Percentiles rank a stretch among this genome's conserved stretches.
These are phyloP conservation scores for Brachymystax lenok DNA, from an alignment of 2,797 vertebrate species.

Conservation along the genomic window DNA sequence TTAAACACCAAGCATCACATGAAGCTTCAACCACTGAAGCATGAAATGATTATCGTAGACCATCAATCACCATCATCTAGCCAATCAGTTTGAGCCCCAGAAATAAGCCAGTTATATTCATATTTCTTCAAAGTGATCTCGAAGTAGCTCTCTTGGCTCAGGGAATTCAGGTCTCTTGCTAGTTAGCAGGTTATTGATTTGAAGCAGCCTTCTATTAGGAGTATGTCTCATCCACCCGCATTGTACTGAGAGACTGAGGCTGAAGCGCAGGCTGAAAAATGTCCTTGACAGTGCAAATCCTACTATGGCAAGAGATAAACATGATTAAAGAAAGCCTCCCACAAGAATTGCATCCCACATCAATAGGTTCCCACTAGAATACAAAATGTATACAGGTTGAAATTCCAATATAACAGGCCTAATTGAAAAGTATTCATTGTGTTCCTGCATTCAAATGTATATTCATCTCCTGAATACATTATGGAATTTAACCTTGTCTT, in stretches of 20 bases:
- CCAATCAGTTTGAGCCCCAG: conserved; percentile 35
- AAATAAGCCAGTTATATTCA: conserved; percentile 17
- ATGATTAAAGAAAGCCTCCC: too few species aligned
- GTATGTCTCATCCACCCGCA: not conserved
- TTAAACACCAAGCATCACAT: conserved; percentile 53
- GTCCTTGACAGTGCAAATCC: too few species aligned
- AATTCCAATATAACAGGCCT: not conserved
- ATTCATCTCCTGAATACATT: not conserved
- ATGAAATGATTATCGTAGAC: conserved; percentile 45
- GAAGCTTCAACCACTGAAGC: conserved; percentile 40
- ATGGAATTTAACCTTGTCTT: not conserved
- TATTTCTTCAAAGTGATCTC: conserved; percentile 5
- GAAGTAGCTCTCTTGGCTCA: not conserved
- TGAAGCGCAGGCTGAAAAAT: not conserved
- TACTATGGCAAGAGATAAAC: too few species aligned
- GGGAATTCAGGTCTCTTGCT: not conserved
- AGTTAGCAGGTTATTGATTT: conserved; percentile 5
- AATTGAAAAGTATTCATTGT: not conserved
- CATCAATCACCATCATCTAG: conserved; percentile 52
- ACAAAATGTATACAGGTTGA: not conserved
- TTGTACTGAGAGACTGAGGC: not conserved
- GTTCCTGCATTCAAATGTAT: not conserved
- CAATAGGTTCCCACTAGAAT: not conserved
- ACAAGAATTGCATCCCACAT: too few species aligned
- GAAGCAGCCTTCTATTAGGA: not conserved